A percentile compares a stretch with the other conserved stretches of the same genome.
Conservation (phyloP, 2,888 invertebrate species). For the Tenthredo distinguenda region DNA sequence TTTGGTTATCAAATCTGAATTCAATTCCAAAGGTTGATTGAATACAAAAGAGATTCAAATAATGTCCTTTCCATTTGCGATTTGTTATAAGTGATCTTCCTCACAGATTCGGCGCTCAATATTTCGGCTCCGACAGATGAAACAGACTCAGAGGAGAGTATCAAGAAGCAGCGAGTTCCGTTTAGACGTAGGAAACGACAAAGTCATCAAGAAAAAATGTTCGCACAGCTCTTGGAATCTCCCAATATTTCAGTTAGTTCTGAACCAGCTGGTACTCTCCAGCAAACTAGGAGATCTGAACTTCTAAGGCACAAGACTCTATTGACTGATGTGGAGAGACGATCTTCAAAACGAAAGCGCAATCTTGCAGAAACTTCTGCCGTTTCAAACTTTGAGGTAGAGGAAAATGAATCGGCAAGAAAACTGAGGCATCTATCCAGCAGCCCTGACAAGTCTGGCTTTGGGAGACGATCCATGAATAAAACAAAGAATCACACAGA, state of each 20-base stretch:
- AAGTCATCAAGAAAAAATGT: background rate
- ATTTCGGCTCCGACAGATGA: background rate
- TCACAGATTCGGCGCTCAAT: background rate
- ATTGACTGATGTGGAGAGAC: conserved; percentile 2
- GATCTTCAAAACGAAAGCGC: conserved; percentile 7
- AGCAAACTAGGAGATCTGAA: background rate
- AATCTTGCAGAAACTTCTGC: background rate
- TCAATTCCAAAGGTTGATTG: background rate
- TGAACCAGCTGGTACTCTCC: background rate
- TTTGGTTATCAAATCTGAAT: background rate
- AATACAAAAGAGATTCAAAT: background rate
- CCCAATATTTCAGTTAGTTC: background rate
- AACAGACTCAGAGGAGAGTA: background rate
- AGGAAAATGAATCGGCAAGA: background rate
- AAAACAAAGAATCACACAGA: background rate
- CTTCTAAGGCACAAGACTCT: background rate
- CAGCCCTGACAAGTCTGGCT: background rate
- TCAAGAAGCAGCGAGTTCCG: background rate
- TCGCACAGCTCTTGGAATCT: background rate
- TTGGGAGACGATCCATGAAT: background rate
- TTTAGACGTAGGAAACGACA: background rate
- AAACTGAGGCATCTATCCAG: background rate
- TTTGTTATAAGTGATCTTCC: background rate
- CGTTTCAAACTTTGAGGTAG: background rate
- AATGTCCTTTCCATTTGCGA: background rate